Conservation (phyloP, 2,797 vertebrate species). For the Halcyon badia region DNA sequence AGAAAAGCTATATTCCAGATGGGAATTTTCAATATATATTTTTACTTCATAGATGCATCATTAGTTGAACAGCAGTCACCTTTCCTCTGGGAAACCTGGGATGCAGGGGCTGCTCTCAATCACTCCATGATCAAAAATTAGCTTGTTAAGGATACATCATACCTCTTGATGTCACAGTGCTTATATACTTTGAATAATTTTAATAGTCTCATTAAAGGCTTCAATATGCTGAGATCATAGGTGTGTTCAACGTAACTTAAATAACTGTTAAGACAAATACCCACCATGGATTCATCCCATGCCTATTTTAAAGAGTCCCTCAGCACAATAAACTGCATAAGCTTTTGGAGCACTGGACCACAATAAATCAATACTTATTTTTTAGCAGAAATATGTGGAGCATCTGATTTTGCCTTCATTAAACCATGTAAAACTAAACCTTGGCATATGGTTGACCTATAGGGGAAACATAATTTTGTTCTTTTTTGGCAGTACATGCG, state of each 20-base stretch:
- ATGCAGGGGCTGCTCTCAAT: neutral
- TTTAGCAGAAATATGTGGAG: slow-evolving; percentile 9
- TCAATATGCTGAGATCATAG: neutral
- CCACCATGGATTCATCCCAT: neutral
- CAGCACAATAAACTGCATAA: neutral
- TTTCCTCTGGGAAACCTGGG: neutral
- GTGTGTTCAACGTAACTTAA: neutral
- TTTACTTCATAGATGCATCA: neutral
- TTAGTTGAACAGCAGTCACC: neutral
- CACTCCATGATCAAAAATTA: neutral
- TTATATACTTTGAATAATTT: neutral
- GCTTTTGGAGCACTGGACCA: neutral
- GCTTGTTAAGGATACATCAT: neutral
- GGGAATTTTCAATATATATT: neutral
- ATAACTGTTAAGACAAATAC: neutral
- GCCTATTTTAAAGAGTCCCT: neutral
- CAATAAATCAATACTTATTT: neutral
- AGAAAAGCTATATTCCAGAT: neutral
- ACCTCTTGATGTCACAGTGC: neutral
- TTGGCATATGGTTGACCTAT: neutral
- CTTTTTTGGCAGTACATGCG: neutral
- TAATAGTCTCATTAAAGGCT: neutral
- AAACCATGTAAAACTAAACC: neutral
- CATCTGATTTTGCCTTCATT: slow-evolving; percentile 31
- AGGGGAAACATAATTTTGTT: neutral